A percentile compares a stretch with the other conserved stretches of the same genome.
Evolutionary conservation across 2,797 vertebrate genomes (phyloP).

Genomic region (Oryzias sinensis): DNA sequence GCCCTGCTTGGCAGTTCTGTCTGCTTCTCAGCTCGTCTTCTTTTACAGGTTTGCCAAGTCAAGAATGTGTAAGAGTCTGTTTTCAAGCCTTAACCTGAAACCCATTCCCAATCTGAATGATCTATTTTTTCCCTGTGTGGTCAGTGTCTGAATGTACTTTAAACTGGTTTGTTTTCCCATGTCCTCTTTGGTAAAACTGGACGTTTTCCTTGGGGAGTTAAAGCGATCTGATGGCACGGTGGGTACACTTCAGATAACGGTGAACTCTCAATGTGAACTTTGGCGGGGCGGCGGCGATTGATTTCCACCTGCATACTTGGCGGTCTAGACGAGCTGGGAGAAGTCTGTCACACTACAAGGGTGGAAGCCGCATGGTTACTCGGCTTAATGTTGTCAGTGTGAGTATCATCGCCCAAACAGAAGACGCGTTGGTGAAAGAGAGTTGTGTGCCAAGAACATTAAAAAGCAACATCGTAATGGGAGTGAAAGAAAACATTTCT

Average conservation of each 20-base stretch:
- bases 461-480: slow-evolving; percentile 5
- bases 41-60: slow-evolving; percentile 56
- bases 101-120: not conserved
- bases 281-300: slow-evolving; percentile 23
- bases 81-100: slow-evolving; percentile 24
- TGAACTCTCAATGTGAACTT: slow-evolving; percentile 36
- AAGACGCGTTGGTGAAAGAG: slow-evolving; percentile 20
- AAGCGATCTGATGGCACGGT: slow-evolving; percentile 12
- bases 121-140: too few species aligned
- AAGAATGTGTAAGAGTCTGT: slow-evolving; percentile 50
- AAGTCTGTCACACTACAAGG: slow-evolving; percentile 25
- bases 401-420: slow-evolving; percentile 34
- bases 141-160: not conserved
- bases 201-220: slow-evolving; percentile 24
- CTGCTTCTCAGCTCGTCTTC: slow-evolving; percentile 43
- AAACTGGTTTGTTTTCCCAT: slow-evolving; percentile 5
- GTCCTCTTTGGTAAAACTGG: slow-evolving; percentile 25
- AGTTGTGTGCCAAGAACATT: slow-evolving; percentile 8
- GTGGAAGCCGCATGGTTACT: slow-evolving; percentile 37
- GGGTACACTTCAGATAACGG: slow-evolving; percentile 25
- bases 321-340: slow-evolving; percentile 52
- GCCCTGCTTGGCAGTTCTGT: slow-evolving; percentile 41
- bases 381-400: too few species aligned
- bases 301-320: slow-evolving; percentile 67
- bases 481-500: not conserved